Conservation (phyloP, 2,113 vertebrate genomes). For the Phalacrocorax pelagicus region DNA sequence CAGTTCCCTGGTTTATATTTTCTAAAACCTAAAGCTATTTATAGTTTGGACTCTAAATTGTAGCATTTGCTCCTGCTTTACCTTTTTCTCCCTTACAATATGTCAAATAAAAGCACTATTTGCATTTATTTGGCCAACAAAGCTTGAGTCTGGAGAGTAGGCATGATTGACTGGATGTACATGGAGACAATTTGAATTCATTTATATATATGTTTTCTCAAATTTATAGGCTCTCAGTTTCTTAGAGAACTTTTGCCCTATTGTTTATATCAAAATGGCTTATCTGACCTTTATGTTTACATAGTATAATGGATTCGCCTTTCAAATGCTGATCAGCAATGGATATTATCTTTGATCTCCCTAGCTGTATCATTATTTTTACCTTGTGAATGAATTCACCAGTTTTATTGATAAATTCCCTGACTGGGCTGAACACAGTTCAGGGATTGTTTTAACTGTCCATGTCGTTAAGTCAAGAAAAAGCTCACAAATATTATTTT, state of each 20-base stretch:
- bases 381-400: neutral
- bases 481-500: neutral
- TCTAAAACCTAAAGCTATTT: neutral
- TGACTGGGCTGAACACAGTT: neutral
- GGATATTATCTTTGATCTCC: neutral
- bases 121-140: neutral
- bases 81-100: neutral
- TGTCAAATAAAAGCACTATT: neutral
- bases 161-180: neutral
- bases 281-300: neutral
- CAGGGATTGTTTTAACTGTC: neutral
- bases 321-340: neutral
- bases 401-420: neutral
- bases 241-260: neutral
- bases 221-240: neutral
- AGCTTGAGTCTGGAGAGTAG: neutral
- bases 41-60: neutral
- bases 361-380: neutral
- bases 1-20: neutral
- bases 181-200: neutral
- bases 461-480: neutral
- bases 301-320: neutral
- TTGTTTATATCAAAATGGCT: neutral
- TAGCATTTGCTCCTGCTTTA: neutral
- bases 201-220: neutral